These are phyloP conservation scores for Chironomus tentans DNA, from an alignment of 2,888 invertebrate species.

Conservation along the genomic window DNA sequence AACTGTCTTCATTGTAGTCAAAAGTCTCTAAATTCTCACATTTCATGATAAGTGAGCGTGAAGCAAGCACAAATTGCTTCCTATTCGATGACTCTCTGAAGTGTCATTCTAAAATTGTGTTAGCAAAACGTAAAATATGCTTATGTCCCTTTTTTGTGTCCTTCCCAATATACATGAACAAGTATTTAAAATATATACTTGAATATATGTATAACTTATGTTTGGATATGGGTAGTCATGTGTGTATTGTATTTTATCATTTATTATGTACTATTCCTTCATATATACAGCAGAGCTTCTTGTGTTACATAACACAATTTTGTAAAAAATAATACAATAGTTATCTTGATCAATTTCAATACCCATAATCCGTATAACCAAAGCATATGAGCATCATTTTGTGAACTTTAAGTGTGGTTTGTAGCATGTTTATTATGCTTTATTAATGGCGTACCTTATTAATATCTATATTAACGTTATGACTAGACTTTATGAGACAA, in stretches of 20 bases:
- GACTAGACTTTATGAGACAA: background rate
- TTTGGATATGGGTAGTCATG: background rate
- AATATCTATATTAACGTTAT: background rate
- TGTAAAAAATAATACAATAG: too few species aligned
- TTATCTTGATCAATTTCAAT: too few species aligned
- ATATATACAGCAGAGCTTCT: too few species aligned
- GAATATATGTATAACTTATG: background rate
- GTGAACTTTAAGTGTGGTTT: too few species aligned
- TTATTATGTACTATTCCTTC: background rate
- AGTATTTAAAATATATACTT: background rate
- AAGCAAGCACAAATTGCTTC: background rate
- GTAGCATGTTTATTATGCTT: background rate
- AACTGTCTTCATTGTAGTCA: too few species aligned
- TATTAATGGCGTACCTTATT: background rate
- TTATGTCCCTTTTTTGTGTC: background rate
- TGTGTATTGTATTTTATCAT: background rate
- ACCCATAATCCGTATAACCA: too few species aligned
- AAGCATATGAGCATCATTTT: too few species aligned
- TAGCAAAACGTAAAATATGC: background rate
- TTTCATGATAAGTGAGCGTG: background rate
- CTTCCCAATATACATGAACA: background rate
- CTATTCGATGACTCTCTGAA: background rate
- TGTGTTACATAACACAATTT: too few species aligned
- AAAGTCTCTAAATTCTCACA: background rate
- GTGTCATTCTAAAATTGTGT: background rate